Conservation (phyloP, 2,888 invertebrate genomes). For the Odontomyia ornata region DNA sequence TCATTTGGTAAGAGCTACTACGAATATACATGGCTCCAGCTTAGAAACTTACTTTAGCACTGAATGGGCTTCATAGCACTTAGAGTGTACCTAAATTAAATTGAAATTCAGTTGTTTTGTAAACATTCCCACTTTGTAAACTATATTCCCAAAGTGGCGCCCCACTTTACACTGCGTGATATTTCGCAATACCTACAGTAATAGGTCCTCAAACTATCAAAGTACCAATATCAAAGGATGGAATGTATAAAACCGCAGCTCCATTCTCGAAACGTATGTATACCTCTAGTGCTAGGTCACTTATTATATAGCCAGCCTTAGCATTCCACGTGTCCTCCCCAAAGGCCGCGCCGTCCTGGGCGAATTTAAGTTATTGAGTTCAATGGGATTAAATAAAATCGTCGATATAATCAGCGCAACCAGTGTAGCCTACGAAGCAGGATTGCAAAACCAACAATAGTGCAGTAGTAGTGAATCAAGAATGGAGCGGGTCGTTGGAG, state of each 20-base stretch:
- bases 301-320: background rate
- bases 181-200: background rate
- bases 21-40: too few relatives aligned
- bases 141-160: too few relatives aligned
- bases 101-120: too few relatives aligned
- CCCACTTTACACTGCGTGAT: background rate
- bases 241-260: background rate
- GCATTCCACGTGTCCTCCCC: background rate
- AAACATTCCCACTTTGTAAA: too few relatives aligned
- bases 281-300: background rate
- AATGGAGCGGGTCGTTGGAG: background rate
- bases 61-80: too few relatives aligned
- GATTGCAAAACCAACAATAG: background rate
- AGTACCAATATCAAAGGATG: conserved; percentile 11
- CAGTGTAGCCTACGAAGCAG: background rate
- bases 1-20: too few relatives aligned
- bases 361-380: background rate
- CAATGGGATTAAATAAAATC: conserved; percentile 34
- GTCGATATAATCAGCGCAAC: conserved; percentile 31
- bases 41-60: too few relatives aligned
- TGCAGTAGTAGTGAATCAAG: background rate
- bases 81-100: too few relatives aligned
- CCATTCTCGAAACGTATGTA: background rate
- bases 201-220: conserved; percentile 1
- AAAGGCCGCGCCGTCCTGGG: background rate